Evolutionary conservation across 2,113 vertebrate genomes (phyloP).

Genomic region (Channa maculata): DNA sequence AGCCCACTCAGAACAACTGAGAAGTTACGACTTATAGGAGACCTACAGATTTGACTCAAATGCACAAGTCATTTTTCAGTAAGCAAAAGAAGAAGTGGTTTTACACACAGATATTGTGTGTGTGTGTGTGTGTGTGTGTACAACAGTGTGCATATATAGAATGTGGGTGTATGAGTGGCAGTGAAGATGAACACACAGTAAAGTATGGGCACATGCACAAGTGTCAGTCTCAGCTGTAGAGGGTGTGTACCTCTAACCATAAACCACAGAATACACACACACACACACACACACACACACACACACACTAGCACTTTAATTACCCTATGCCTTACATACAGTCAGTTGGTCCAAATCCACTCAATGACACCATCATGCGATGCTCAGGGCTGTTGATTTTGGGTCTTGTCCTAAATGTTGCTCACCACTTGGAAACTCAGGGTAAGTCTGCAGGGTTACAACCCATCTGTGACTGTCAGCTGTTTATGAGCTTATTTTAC

Average conservation of each 20-base stretch:
- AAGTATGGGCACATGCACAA: neutral
- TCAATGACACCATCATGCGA: conserved; percentile 76
- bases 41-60: conserved; percentile 5
- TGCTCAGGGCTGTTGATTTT: conserved; percentile 70
- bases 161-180: conserved; percentile 29
- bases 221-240: conserved; percentile 52
- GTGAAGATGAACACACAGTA: neutral
- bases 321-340: conserved; percentile 19
- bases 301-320: conserved; percentile 54
- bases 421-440: conserved; percentile 64
- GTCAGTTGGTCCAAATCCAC: conserved; percentile 24
- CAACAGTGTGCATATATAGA: neutral
- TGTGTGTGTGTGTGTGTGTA: conserved; percentile 1
- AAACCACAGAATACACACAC: conserved; percentile 62
- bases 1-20: neutral
- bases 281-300: conserved; percentile 20
- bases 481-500: conserved; percentile 68
- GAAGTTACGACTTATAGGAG: conserved; percentile 7
- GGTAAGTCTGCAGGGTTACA: conserved; percentile 74
- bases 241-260: conserved; percentile 64
- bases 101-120: neutral
- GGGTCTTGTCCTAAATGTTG: conserved; percentile 70
- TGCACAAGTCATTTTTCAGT: neutral
- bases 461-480: conserved; percentile 59
- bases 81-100: conserved; percentile 19